Percentiles rank a stretch among this genome's conserved stretches.
Evolutionary conservation across 2,888 invertebrate species (phyloP).

Genomic region (Stomorhina lunata): DNA sequence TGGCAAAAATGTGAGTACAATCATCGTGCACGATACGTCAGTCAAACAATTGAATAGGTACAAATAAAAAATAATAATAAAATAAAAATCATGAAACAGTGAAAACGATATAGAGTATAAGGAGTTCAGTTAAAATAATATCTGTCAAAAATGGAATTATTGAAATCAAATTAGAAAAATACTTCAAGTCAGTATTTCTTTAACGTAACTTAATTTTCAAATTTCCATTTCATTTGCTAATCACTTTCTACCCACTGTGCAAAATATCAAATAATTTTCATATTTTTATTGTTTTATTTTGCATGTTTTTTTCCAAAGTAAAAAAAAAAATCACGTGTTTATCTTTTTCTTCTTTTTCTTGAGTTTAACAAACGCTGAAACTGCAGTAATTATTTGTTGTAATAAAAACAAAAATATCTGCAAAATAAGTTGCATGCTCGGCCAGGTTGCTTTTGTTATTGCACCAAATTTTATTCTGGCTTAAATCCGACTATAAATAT

Average conservation of each 20-base stretch:
- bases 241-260: background rate
- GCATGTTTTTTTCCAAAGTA: background rate
- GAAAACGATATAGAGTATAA: background rate
- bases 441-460: conserved; percentile 7
- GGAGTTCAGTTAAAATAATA: too few species aligned
- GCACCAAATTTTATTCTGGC: conserved; percentile 36
- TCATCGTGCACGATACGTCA: conserved; percentile 28
- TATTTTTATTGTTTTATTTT: conserved; percentile 7
- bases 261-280: background rate
- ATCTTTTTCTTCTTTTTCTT: background rate
- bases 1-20: conserved; percentile 22
- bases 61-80: background rate
- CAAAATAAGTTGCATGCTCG: background rate
- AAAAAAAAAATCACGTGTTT: conserved; percentile 40
- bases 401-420: background rate
- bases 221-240: too few species aligned
- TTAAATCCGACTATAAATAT: background rate
- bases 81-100: background rate
- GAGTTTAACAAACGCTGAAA: conserved; percentile 28
- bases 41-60: background rate
- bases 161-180: background rate
- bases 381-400: conserved; percentile 12
- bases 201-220: too few species aligned
- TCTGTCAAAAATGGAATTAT: too few species aligned
- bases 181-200: too few species aligned